phyloP scores from a whole-genome alignment of 1,140 invertebrate species.

The Trichonephila clavipes region DNA sequence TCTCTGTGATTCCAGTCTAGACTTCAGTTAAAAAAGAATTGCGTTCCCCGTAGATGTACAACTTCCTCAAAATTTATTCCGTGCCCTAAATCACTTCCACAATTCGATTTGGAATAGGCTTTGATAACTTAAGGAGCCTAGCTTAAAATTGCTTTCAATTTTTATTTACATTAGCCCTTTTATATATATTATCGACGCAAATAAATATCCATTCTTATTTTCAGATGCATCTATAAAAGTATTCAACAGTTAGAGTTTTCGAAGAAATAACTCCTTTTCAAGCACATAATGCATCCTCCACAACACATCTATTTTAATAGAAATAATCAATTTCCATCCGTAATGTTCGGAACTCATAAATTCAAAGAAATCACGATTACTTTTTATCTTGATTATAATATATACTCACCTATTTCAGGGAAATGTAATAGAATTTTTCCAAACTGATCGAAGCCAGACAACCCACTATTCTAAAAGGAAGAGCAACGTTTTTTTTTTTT shows the following conservation, averaged over 20 bases:
- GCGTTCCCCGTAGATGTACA: too few relatives aligned
- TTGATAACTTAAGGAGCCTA: not conserved
- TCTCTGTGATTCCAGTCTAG: too few relatives aligned
- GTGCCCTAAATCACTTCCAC: not conserved
- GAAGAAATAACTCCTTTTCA: constrained; percentile 23
- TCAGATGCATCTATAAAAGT: not conserved
- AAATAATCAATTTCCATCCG: constrained; percentile 18
- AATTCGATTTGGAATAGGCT: not conserved
- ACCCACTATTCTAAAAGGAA: not conserved
- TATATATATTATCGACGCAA: not conserved
- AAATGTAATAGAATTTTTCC: constrained; percentile 39
- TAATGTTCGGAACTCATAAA: constrained; percentile 1
- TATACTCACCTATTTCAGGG: constrained; percentile 30
- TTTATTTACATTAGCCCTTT: not conserved
- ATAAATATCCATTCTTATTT: constrained; percentile 36
- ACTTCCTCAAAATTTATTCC: constrained; percentile 4
- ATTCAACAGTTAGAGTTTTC: constrained; percentile 12
- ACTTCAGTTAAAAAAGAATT: too few relatives aligned
- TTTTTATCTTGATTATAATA: constrained; percentile 50
- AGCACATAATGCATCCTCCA: not conserved
- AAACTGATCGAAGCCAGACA: constrained; percentile 40
- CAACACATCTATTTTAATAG: constrained; percentile 10
- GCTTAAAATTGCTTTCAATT: constrained; percentile 5
- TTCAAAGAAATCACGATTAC: constrained; percentile 21
- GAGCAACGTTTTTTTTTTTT: not conserved